Evolutionary conservation across 2,797 vertebrate genomes (phyloP).

Genomic region (Parotocinclus haroldoi): DNA sequence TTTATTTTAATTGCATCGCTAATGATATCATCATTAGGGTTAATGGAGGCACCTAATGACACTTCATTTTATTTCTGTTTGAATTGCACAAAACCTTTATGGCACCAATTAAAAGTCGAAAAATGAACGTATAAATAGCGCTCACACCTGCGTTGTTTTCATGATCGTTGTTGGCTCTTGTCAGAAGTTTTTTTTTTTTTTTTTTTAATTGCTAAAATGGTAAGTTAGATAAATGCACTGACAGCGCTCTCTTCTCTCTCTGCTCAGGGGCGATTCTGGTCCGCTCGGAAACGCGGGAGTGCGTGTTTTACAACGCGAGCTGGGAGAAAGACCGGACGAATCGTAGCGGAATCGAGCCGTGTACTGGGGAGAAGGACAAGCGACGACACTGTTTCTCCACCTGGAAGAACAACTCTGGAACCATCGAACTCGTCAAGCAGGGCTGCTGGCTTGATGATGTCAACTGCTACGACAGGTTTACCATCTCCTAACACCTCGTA

Average conservation of each 20-base stretch:
- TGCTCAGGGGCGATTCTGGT: conserved; percentile 93
- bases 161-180: no score
- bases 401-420: conserved; percentile 93
- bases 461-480: conserved; percentile 98
- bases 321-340: conserved; percentile 96
- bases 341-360: conserved; percentile 87
- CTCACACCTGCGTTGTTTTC: no score
- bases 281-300: conserved; percentile 93
- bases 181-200: no score
- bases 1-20: no score
- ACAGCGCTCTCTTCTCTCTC: conserved; percentile 8
- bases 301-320: conserved; percentile 90
- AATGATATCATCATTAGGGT: no score
- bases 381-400: conserved; percentile 94
- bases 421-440: conserved; percentile 91
- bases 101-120: no score
- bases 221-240: no score
- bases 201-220: no score
- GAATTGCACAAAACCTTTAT: no score
- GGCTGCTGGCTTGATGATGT: conserved; percentile 98
- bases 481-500: background rate
- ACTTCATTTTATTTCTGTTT: no score
- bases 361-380: conserved; percentile 92
- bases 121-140: no score
- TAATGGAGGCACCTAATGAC: no score